Conservation (phyloP, 2,888 invertebrate species). For the Artemia sinica region DNA sequence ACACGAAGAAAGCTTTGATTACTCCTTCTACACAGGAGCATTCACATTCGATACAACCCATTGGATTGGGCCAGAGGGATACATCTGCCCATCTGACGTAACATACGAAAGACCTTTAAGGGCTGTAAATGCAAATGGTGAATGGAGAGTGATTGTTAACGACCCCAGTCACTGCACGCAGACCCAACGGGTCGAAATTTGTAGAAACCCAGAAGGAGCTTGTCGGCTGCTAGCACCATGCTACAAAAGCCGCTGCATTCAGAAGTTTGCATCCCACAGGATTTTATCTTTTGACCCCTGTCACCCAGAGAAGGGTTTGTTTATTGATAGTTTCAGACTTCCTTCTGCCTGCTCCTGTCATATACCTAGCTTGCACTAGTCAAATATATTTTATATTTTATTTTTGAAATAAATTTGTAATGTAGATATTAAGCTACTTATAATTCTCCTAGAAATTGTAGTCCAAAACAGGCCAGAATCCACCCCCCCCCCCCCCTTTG, state of each 20-base stretch:
- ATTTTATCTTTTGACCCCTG: slow-evolving; percentile 27
- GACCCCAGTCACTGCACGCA: slow-evolving; percentile 24
- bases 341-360: slow-evolving; percentile 30
- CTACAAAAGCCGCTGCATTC: slow-evolving; percentile 26
- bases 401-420: slow-evolving; percentile 12
- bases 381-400: background rate
- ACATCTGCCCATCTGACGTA: slow-evolving; percentile 27
- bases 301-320: slow-evolving; percentile 28
- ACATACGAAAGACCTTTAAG: slow-evolving; percentile 24
- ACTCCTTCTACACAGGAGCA: slow-evolving; percentile 27
- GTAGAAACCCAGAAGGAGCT: slow-evolving; percentile 25
- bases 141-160: slow-evolving; percentile 25
- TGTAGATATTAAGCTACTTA: no score
- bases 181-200: slow-evolving; percentile 26
- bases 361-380: slow-evolving; percentile 23
- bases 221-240: slow-evolving; percentile 27
- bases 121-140: slow-evolving; percentile 24
- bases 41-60: slow-evolving; percentile 26
- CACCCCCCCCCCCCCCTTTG: no score
- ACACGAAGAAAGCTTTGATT: slow-evolving; percentile 27
- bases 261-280: slow-evolving; percentile 27
- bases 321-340: slow-evolving; percentile 29
- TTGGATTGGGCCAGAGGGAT: slow-evolving; percentile 27
- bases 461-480: no score
- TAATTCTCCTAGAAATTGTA: no score